phyloP scores from a whole-genome alignment of 2,797 vertebrate species.

The Propithecus perrieri region DNA sequence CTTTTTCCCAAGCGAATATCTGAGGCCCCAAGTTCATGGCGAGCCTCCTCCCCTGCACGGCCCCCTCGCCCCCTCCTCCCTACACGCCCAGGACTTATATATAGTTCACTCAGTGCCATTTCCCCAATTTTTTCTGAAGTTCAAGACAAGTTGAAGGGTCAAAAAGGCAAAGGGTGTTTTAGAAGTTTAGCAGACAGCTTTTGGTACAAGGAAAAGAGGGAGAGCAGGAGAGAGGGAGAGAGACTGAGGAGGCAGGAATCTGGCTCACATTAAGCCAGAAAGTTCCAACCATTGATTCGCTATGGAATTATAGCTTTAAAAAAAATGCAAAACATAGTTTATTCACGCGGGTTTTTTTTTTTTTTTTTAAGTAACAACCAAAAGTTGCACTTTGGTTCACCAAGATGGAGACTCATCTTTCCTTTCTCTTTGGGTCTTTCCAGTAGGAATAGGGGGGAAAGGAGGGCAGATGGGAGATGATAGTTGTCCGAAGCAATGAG shows the following conservation, averaged over 20 bases:
- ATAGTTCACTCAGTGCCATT: conserved; percentile 77
- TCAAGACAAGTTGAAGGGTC: conserved; percentile 91
- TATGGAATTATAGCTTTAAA: conserved; percentile 79
- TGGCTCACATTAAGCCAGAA: conserved; percentile 85
- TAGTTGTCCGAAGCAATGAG: not conserved
- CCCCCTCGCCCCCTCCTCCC: not conserved
- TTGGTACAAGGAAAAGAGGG: conserved; percentile 74
- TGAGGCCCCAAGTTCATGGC: conserved; percentile 72
- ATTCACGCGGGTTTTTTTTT: conserved; percentile 51
- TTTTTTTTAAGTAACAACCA: conserved; percentile 25
- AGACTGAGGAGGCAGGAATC: conserved; percentile 76
- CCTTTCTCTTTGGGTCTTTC: not conserved
- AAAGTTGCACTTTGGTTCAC: conserved; percentile 61
- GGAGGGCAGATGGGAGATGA: too few species aligned
- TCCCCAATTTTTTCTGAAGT: conserved; percentile 86
- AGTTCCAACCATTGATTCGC: conserved; percentile 83
- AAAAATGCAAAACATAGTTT: conserved; percentile 69
- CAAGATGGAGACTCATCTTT: not conserved
- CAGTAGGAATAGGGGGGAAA: too few species aligned
- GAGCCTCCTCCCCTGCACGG: conserved; percentile 48
- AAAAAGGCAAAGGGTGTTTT: conserved; percentile 91
- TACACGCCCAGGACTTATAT: conserved; percentile 70
- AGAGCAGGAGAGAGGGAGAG: conserved; percentile 54
- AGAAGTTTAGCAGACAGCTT: conserved; percentile 90
- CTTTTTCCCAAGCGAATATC: conserved; percentile 80